phyloP scores from a whole-genome alignment of 2,888 invertebrate species.

The Eulithis prunata region DNA sequence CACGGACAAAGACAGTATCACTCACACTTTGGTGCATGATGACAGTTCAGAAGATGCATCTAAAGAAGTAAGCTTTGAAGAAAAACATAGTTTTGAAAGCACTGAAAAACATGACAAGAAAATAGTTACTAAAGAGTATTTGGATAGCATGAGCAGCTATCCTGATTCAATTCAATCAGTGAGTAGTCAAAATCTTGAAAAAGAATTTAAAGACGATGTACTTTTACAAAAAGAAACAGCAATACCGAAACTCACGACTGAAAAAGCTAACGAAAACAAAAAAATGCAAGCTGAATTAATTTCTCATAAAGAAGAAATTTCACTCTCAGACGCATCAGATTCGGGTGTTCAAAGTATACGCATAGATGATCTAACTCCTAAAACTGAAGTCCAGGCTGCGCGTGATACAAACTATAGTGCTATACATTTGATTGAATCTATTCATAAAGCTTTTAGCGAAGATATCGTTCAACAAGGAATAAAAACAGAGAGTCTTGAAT shows the following conservation, averaged over 20 bases:
- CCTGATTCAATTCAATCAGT: slow-evolving; percentile 48
- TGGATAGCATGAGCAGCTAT: slow-evolving; percentile 39
- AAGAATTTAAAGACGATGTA: slow-evolving; percentile 43
- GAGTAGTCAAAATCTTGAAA: slow-evolving; percentile 46
- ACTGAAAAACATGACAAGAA: slow-evolving; percentile 67
- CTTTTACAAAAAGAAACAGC: slow-evolving; percentile 50
- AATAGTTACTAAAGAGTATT: slow-evolving; percentile 29
- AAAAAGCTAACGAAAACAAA: slow-evolving; percentile 37
- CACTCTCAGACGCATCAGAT: slow-evolving; percentile 59
- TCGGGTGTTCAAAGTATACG: slow-evolving; percentile 65
- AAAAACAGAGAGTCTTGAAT: slow-evolving; percentile 67
- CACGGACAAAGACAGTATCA: slow-evolving; percentile 53
- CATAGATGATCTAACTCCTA: slow-evolving; percentile 49
- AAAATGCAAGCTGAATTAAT: slow-evolving; percentile 36
- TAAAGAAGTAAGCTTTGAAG: slow-evolving; percentile 74
- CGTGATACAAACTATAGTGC: slow-evolving; percentile 55
- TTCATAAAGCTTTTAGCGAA: slow-evolving; percentile 72
- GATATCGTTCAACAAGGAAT: slow-evolving; percentile 76
- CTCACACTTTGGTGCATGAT: slow-evolving; percentile 54
- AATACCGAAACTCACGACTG: slow-evolving; percentile 30
- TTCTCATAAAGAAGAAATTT: slow-evolving; percentile 58
- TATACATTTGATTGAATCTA: slow-evolving; percentile 63
- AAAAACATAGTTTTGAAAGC: slow-evolving; percentile 74
- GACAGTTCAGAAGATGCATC: slow-evolving; percentile 76
- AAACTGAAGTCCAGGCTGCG: slow-evolving; percentile 36